A percentile compares a stretch with the other conserved stretches of the same genome.
phyloP scores from a whole-genome alignment of 2,888 invertebrate genomes.

The Operophtera brumata region DNA sequence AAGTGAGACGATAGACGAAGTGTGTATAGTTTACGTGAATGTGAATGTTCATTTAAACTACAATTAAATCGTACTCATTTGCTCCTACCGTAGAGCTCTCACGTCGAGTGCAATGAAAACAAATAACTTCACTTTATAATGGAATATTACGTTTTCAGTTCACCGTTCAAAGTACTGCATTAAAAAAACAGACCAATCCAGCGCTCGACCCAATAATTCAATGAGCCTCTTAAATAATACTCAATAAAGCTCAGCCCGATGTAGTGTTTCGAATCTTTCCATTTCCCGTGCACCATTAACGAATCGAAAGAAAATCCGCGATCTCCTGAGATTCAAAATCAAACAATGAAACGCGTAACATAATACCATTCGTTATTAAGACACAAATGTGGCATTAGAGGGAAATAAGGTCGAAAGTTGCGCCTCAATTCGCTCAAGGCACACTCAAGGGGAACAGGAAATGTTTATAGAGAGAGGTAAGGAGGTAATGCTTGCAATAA shows the following conservation, averaged over 20 bases:
- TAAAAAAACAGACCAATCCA: constrained; percentile 45
- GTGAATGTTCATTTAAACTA: constrained; percentile 21
- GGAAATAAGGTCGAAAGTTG: constrained; percentile 62
- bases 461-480: constrained; percentile 71
- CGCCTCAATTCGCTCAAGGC: constrained; percentile 41
- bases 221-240: constrained; percentile 59
- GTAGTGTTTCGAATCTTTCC: constrained; percentile 61
- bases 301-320: constrained; percentile 59
- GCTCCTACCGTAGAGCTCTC: constrained; percentile 40
- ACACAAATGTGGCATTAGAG: constrained; percentile 75
- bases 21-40: no score
- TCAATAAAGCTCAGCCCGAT: constrained; percentile 50
- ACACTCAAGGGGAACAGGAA: constrained; percentile 60
- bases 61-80: constrained; percentile 42
- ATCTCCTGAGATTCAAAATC: constrained; percentile 72
- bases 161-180: constrained; percentile 43
- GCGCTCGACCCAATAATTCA: constrained; percentile 46
- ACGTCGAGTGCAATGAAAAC: constrained; percentile 58
- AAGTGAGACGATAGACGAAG: no score
- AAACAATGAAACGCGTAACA: constrained; percentile 71
- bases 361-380: constrained; percentile 75
- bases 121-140: constrained; percentile 66
- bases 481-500: constrained; percentile 75
- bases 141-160: constrained; percentile 53
- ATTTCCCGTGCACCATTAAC: constrained; percentile 62